Conservation (phyloP, 1,140 invertebrate species). For the Calephelis virginiensis region DNA sequence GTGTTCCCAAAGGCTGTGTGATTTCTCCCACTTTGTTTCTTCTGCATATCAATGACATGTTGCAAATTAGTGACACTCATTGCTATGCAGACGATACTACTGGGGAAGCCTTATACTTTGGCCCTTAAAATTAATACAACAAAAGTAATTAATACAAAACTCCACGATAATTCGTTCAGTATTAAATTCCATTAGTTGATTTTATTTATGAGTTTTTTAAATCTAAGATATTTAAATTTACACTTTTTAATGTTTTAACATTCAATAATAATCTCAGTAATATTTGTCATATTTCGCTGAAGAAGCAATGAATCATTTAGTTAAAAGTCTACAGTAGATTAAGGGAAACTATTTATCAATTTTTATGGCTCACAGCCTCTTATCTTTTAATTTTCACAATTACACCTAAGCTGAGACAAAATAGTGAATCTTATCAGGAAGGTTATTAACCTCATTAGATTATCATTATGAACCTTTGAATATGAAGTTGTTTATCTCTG, state of each 20-base stretch:
- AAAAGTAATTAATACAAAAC: too few species aligned
- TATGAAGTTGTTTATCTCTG: conserved; percentile 4
- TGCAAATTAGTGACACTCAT: too few species aligned
- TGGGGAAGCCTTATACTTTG: too few species aligned
- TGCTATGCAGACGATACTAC: too few species aligned
- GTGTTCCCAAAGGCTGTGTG: too few species aligned
- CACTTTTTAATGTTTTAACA: background rate
- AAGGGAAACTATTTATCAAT: background rate
- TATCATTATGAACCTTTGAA: conserved; percentile 12
- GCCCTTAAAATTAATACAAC: too few species aligned
- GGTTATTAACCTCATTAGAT: conserved; percentile 18
- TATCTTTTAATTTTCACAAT: conserved; percentile 9
- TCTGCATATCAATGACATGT: too few species aligned
- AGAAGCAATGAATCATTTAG: background rate
- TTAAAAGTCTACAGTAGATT: background rate
- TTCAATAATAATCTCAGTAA: background rate
- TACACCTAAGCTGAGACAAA: background rate
- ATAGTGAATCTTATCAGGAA: conserved; percentile 20
- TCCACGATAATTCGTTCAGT: too few species aligned
- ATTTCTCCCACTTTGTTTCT: too few species aligned
- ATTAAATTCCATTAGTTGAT: too few species aligned
- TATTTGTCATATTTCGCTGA: background rate
- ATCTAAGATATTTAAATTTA: too few species aligned
- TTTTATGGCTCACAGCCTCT: background rate
- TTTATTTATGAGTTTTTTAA: too few species aligned